A percentile compares a stretch with the other conserved stretches of the same genome.
These are phyloP conservation scores for Oophaga pumilio DNA, from an alignment of 2,113 vertebrate species.

Conservation along the genomic window DNA sequence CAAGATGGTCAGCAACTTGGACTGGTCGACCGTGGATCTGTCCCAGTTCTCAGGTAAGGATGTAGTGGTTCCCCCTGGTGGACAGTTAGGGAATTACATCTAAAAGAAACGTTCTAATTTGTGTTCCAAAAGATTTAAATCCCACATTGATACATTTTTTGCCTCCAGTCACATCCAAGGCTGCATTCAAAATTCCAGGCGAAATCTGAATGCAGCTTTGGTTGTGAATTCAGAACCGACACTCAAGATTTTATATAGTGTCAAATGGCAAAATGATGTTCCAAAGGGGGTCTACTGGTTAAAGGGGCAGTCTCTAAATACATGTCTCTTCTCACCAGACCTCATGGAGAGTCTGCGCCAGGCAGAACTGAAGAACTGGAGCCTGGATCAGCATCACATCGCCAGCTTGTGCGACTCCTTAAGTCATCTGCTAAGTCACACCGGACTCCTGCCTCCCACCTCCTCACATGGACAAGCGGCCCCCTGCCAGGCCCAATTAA, in stretches of 20 bases:
- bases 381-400: slow-evolving; percentile 80
- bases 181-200: background rate
- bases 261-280: background rate
- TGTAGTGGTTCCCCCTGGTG: background rate
- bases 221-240: background rate
- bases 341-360: slow-evolving; percentile 82
- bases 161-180: background rate
- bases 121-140: too few relatives aligned
- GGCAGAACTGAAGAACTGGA: slow-evolving; percentile 83
- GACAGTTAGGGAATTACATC: background rate
- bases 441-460: slow-evolving; percentile 75
- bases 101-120: background rate
- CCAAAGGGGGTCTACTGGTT: background rate
- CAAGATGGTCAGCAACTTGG: slow-evolving; percentile 90
- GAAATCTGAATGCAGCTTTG: background rate
- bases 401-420: slow-evolving; percentile 82
- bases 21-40: slow-evolving; percentile 96
- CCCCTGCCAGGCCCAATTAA: slow-evolving; percentile 68
- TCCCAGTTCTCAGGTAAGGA: slow-evolving; percentile 88
- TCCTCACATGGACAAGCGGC: slow-evolving; percentile 55
- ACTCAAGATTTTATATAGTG: background rate
- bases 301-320: background rate
- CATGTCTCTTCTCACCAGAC: slow-evolving; percentile 62
- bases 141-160: background rate
- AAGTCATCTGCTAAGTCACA: slow-evolving; percentile 81